Percentiles rank a stretch among this genome's conserved stretches.
Evolutionary conservation across 2,888 invertebrate genomes (phyloP).

Genomic region (Lissocephala sabroskyi): DNA sequence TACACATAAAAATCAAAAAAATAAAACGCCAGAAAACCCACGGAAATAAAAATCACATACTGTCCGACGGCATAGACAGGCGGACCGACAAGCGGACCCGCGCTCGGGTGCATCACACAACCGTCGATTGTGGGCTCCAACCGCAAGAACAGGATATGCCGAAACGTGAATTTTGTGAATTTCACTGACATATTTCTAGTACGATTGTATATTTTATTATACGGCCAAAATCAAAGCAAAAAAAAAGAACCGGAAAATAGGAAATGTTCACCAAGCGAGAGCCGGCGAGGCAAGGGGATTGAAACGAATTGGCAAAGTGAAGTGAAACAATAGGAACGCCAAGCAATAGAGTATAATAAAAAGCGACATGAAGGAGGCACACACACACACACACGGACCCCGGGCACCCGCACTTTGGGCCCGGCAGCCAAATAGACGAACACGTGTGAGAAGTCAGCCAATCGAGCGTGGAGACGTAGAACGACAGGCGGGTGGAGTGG

Average conservation of each 20-base stretch:
- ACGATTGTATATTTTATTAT: conserved; percentile 58
- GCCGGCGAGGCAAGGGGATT: no score
- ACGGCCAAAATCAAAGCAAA: conserved; percentile 47
- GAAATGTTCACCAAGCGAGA: no score
- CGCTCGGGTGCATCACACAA: conserved; percentile 4
- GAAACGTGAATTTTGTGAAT: conserved; percentile 56
- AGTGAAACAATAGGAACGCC: conserved; percentile 24
- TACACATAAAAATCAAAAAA: conserved; percentile 52
- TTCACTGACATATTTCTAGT: conserved; percentile 57
- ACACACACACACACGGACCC: conserved; percentile 2
- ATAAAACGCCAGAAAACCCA: conserved; percentile 41
- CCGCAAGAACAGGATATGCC: conserved; percentile 37
- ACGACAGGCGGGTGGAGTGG: conserved; percentile 3
- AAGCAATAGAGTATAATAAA: conserved; percentile 20
- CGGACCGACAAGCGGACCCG: conserved; percentile 10
- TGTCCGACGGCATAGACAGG: conserved; percentile 24
- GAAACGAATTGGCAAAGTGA: background rate
- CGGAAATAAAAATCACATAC: conserved; percentile 58
- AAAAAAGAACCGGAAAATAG: conserved; percentile 7
- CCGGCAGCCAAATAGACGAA: no score
- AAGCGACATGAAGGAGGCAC: conserved; percentile 20
- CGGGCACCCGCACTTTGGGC: background rate
- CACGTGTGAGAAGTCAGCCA: conserved; percentile 28
- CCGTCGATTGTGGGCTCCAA: conserved; percentile 14
- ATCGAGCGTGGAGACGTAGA: conserved; percentile 23